Evolutionary conservation across 2,113 vertebrate species (phyloP), one percentile per base, ranked within the genome.

Genomic region (Apteryx owenii): DNA sequence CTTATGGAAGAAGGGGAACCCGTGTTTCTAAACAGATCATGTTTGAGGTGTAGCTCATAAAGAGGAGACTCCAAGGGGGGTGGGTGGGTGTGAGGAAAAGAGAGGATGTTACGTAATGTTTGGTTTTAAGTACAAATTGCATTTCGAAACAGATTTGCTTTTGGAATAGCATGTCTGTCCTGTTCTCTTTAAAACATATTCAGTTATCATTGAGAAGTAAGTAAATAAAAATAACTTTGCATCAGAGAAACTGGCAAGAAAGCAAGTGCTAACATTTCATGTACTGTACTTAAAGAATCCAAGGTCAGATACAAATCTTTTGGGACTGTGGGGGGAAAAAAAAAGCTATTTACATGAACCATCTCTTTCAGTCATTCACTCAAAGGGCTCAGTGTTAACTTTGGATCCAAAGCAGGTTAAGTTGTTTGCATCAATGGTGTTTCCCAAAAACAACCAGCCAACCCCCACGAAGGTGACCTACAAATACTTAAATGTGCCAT

Each of bases 181-280:
- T 53, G 7, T 46, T 81, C 4, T 58, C 26, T 77, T 66, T 62
- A 54, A 78, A 81, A 90, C 46, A 33, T 16, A 9, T 77, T 94
- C 46, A 25, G 7, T 89, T 68, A 62, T 75, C 70, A 26, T 19
- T 66, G 75, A 40, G 53, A 83, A 84, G n/a, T 90, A 87, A 95
- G 87, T 70, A 81, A 83, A 92, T 73, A 81, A 83, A 92, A 95
- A 77, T 64, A 89, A 75, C 60, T 92, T 66, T 18, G 46, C 13
- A 71, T 81, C 33, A 80, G 68, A 66, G 76, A 66, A 84, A 17
- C 72, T 80, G 71, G 20, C 0, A 2, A 69, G 56, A 81, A 44
- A 81, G 61, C 72, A 82, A 85, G 61, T 11, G 44, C 86, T 95
- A 91, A 78, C 56, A 6, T 79, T 78, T 75, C 18, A 21, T n/a